These are phyloP conservation scores for Gadopsis marmoratus DNA, from an alignment of 2,797 vertebrate genomes.

Conservation along the genomic window DNA sequence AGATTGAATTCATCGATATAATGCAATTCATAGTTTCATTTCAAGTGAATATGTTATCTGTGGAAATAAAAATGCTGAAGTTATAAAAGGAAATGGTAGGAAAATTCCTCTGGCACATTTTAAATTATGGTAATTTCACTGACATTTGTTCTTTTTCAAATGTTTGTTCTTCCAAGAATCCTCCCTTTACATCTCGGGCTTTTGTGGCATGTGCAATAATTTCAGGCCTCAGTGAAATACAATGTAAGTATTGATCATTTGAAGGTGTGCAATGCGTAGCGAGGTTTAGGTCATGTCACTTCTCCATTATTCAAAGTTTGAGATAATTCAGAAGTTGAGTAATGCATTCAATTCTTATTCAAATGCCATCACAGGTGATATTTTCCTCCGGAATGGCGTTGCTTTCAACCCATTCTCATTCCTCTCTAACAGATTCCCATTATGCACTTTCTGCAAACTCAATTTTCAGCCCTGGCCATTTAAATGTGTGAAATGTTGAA, in stretches of 20 bases:
- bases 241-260: constrained; percentile 72
- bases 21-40: constrained; percentile 60
- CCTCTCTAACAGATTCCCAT: constrained; percentile 61
- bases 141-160: constrained; percentile 75
- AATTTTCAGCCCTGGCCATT: constrained; percentile 63
- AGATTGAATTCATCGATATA: constrained; percentile 65
- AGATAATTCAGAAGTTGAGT: constrained; percentile 68
- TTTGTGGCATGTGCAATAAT: constrained; percentile 78
- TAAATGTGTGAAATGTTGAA: constrained; percentile 66
- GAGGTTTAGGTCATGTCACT: constrained; percentile 56
- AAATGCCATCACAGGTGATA: constrained; percentile 76
- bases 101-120: constrained; percentile 49
- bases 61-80: constrained; percentile 44
- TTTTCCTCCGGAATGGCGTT: constrained; percentile 73
- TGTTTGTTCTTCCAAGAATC: constrained; percentile 69
- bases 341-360: constrained; percentile 73
- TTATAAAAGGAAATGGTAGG: constrained; percentile 49
- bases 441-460: constrained; percentile 69
- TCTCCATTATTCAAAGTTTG: constrained; percentile 72
- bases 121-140: constrained; percentile 74
- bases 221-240: constrained; percentile 78
- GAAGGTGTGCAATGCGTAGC: constrained; percentile 45
- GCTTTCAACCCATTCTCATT: constrained; percentile 62
- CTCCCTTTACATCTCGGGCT: constrained; percentile 73
- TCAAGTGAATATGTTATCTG: constrained; percentile 48